Evolutionary conservation across 2,888 invertebrate species (phyloP), one percentile per base, ranked within the genome.

Genomic region (Merodon equestris): DNA sequence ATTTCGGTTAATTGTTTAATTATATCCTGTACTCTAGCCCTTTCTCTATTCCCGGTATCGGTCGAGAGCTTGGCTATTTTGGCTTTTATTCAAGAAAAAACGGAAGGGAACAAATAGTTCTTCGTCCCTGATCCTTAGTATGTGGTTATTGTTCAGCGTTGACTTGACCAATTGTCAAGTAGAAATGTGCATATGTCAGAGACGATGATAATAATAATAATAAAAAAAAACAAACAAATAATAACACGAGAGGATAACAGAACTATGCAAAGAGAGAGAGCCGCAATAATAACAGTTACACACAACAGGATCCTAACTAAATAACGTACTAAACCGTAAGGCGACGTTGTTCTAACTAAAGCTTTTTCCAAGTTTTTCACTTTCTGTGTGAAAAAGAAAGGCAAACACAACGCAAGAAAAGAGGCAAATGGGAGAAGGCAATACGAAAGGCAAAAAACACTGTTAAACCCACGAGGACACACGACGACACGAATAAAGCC

Each of bases 261-360:
- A 83, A 84, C 83, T 83, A 82, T 83, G 18, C 81, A 72, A 81
- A 81, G 76, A 73, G 81, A 81, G 76, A 73, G 68, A 74, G 57
- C 53, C 68, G 79, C 63, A 72, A 76, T 81, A 81, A 82, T 82
- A 83, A 83, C 82, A 83, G 83, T 83, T 81, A 82, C 83, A 83
- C 83, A 83, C 82, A 83, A 83, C 82, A 83, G 83, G 83, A 83
- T 82, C 84, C 84, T 85, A 85, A 86, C 84, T 82, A 83, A 85
- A 85, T 87, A 87, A 86, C 89, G 89, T 89, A 87, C 89, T 88
- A 88, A 87, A 89, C 89, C 89, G 89, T 88, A 87, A 87, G 88
- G 89, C 89, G 89, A 88, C 88, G 88, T 88, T 88, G 88, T 88
- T 88, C 88, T 88, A 87, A 89, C 89, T 89, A 87, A 89, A 88